Base-by-base conservation (phyloP, 2,888 invertebrate genomes). In the Adelphocoris suturalis region DNA sequence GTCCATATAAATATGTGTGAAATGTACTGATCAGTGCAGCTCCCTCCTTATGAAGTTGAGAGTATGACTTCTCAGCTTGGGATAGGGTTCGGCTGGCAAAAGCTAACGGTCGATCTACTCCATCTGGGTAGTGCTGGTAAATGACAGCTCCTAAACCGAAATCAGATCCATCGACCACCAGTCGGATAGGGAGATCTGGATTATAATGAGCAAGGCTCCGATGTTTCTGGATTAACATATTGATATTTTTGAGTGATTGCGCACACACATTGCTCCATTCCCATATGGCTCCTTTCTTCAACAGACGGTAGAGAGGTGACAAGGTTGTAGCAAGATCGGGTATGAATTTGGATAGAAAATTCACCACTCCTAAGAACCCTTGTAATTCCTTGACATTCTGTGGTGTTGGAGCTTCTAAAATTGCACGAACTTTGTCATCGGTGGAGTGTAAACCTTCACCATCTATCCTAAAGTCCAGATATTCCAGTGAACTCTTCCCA, bases 391-490 rank as follows among this genome's bases (percentile, higher is more conserved):
- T 52, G 0, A 86, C 23, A 80, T 86, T 86, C 47, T 76, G n/a
- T 11, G 86, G 90, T 14, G 13, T 7, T 14, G 47, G 13, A 9
- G 86, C 78, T 37, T 86, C 78, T 16, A 23, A 48, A 16, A 87
- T 47, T 16, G 90, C 87, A 12, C 47, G 48, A 23, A 90, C 81
- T 46, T 87, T 87, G 14, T 90, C 87, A 16, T 90, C 90, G 0
- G 90, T 90, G 7, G 86, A 61, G 57, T 90, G 89, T 11, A 89
- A 78, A 7, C 89, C 90, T 0, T 85, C 19, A 7, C 9, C 86
- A 57, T 90, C 89, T 14, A 90, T 89, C 12, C 48, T 28, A 37
- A 76, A 90, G 0, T 90, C 91, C 14, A 91, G 57, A 46, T 91
- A 91, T 52, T 90, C 84, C 5, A 68, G 47, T 14, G 37, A 55